Percentiles rank a stretch among this genome's conserved stretches.
Conservation (phyloP, 2,113 vertebrate genomes). For the Cyprinodon brontotheroides region DNA sequence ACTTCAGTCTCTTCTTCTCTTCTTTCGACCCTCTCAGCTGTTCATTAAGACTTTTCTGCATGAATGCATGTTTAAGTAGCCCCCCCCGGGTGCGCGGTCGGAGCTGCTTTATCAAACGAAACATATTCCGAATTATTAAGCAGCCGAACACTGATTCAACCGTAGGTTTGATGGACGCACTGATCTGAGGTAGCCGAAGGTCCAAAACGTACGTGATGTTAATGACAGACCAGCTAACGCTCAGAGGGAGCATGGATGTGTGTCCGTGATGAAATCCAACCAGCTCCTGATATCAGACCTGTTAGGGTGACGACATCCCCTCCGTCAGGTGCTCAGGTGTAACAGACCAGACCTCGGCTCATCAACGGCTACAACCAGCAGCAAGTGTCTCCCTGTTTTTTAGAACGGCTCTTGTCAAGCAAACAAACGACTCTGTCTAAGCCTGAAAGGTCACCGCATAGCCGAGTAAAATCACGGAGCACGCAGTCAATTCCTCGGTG, state of each 20-base stretch:
- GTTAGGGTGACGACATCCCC: conserved; percentile 20
- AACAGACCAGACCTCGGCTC: conserved; percentile 51
- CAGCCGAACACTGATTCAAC: too few relatives aligned
- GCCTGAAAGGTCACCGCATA: conserved; percentile 72
- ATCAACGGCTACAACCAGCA: conserved; percentile 20
- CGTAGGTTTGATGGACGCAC: too few relatives aligned
- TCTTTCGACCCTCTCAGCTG: background rate
- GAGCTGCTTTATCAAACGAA: too few relatives aligned
- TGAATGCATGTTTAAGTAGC: background rate
- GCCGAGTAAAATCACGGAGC: conserved; percentile 65
- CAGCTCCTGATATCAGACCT: conserved; percentile 5
- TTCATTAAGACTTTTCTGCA: background rate
- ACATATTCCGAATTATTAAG: too few relatives aligned
- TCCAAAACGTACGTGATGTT: background rate
- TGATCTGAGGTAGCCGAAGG: too few relatives aligned
- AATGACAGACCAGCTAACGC: background rate
- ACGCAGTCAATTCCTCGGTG: conserved; percentile 56
- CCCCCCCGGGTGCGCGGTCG: too few relatives aligned
- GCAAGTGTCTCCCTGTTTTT: conserved; percentile 71
- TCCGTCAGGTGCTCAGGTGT: conserved; percentile 43
- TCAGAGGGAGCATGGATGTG: background rate
- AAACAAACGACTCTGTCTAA: conserved; percentile 76
- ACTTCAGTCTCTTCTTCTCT: background rate
- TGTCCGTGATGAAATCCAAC: background rate
- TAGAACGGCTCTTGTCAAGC: conserved; percentile 59